Base-by-base conservation (phyloP, 2,113 vertebrate species). In the Rattus rattus region DNA sequence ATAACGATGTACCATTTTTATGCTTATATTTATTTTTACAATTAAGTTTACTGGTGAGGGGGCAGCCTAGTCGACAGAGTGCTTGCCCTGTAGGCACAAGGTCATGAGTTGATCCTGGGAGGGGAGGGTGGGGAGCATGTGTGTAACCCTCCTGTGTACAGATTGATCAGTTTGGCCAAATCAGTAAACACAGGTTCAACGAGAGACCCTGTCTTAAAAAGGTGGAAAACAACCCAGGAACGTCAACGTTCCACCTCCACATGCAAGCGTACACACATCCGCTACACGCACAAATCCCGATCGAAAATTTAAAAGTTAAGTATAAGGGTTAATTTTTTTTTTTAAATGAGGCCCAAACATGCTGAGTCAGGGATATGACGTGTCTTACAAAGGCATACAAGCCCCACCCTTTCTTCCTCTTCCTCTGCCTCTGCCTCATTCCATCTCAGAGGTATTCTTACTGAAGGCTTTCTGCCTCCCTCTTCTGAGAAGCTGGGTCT, bases 271-370 rank as follows among this genome's bases (percentile, higher is more conserved):
- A 22, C 0, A 49, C 5, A 36, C 26, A 5, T 17, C 19, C 7
- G 2, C 4, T 49, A 36, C 63, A 86, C 63, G 36, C 30, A 47
- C 16, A 49, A 52, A 87, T 30, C 43, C 47, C 84, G 24, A 49
- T 24, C 17, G 22, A 36, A 65, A 63, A 17, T 17, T 56, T 22
- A 10, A 77, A 93, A 56, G 33, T 28, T 85, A 26, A 86, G 7
- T 59, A 26, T 77, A 95, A 81, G 43, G 88, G 24, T 83, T 90
- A 6, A 26, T 59, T 83, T 72, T 67, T 94, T 36, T 81, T 81
- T 83, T 59, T n/a, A n/a, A 28, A 28, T 20, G 33, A 75, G 19
- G 11, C 43, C 39, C 59, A 94, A 79, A 6, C 28, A 81, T 67
- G 36, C 39, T 83, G 20, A 43, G 67, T 81, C 73, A 88, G 72